Conservation (phyloP, 2,888 invertebrate species). For the Habrosyne pyritoides region DNA sequence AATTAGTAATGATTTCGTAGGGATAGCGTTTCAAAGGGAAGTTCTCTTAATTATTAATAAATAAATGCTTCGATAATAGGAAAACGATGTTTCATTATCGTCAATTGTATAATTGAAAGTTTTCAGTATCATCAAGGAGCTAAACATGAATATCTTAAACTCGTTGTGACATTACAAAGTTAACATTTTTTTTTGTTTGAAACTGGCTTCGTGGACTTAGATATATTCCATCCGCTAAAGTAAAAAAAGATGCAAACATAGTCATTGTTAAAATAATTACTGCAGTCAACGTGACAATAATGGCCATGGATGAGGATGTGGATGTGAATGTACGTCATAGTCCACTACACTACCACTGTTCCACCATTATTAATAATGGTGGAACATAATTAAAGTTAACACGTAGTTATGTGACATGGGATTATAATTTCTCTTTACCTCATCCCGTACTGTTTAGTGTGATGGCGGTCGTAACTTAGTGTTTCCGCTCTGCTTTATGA, state of each 20-base stretch:
- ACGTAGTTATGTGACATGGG: constrained; percentile 55
- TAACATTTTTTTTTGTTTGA: too few species aligned
- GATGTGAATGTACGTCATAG: constrained; percentile 1
- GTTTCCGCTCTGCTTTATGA: constrained; percentile 8
- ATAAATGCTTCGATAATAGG: neutral
- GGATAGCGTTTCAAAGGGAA: neutral
- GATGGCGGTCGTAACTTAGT: constrained; percentile 15
- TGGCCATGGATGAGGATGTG: neutral
- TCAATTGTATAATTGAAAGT: too few species aligned
- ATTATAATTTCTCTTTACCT: constrained; percentile 73
- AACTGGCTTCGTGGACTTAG: too few species aligned
- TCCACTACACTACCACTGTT: neutral
- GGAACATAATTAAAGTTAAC: constrained; percentile 62
- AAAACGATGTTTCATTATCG: neutral
- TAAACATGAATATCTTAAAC: too few species aligned
- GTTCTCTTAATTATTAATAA: neutral
- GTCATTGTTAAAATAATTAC: neutral
- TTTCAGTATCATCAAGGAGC: too few species aligned
- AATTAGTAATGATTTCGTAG: neutral
- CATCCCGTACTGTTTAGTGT: constrained; percentile 15
- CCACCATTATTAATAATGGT: constrained; percentile 52
- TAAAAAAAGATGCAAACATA: too few species aligned
- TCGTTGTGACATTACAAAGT: too few species aligned
- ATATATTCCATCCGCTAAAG: too few species aligned
- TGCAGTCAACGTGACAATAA: neutral